Evolutionary conservation across 2,888 invertebrate genomes (phyloP).

Genomic region (Anaspis maculata): DNA sequence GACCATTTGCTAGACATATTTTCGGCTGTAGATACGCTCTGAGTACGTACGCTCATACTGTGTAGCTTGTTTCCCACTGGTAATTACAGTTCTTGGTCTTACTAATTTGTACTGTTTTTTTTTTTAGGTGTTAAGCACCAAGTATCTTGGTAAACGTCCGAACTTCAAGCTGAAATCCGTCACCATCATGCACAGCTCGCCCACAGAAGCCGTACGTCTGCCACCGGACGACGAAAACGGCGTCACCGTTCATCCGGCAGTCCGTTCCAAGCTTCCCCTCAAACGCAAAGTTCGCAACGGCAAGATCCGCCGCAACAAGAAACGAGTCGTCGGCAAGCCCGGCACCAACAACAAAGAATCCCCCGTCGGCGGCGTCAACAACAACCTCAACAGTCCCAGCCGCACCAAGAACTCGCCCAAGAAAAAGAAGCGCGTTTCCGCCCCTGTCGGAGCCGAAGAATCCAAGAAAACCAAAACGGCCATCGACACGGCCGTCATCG

Average conservation of each 20-base stretch:
- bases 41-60: too few relatives aligned
- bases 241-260: conserved; percentile 76
- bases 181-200: conserved; percentile 84
- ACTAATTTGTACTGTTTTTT: too few relatives aligned
- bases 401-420: conserved; percentile 35
- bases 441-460: conserved; percentile 48
- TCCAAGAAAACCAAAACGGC: conserved; percentile 45
- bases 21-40: too few relatives aligned
- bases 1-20: too few relatives aligned
- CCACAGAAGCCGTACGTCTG: conserved; percentile 78
- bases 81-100: too few relatives aligned
- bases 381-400: conserved; percentile 35
- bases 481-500: conserved; percentile 32
- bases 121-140: conserved; percentile 69
- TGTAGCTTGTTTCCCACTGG: too few relatives aligned
- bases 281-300: conserved; percentile 70
- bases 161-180: conserved; percentile 78
- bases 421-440: conserved; percentile 42
- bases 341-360: conserved; percentile 19
- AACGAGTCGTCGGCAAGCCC: too few relatives aligned
- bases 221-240: conserved; percentile 63
- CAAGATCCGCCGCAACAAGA: conserved; percentile 46
- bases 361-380: too few relatives aligned
- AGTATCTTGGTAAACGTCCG: conserved; percentile 69
- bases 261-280: conserved; percentile 78